A percentile compares a stretch with the other conserved stretches of the same genome.
Evolutionary conservation across 1,140 invertebrate genomes (phyloP).

Genomic region (Drosophila repletoides): DNA sequence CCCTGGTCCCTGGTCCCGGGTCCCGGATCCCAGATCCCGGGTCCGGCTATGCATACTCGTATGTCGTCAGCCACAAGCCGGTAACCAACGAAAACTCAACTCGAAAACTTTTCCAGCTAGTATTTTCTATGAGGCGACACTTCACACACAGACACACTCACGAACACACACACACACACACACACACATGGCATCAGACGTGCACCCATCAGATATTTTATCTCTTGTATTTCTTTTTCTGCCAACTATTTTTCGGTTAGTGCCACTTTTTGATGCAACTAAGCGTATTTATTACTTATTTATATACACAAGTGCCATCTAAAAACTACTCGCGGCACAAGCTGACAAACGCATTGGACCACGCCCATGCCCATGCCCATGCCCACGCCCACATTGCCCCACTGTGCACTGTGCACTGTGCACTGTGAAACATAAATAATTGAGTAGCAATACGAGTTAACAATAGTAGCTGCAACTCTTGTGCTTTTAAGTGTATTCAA

Average conservation of each 20-base stretch:
- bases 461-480: constrained; percentile 41
- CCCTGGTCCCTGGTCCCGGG: not conserved
- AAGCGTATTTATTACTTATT: constrained; percentile 80
- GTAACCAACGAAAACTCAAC: constrained; percentile 79
- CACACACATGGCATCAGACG: constrained; percentile 3
- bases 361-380: no score
- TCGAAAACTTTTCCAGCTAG: constrained; percentile 64
- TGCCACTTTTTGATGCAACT: constrained; percentile 76
- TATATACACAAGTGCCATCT: constrained; percentile 65
- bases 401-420: constrained; percentile 4
- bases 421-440: constrained; percentile 60
- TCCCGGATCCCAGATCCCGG: not conserved
- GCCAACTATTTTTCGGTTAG: constrained; percentile 73
- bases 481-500: constrained; percentile 41
- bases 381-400: constrained; percentile 25
- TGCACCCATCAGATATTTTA: constrained; percentile 54
- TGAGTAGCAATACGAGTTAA: constrained; percentile 50
- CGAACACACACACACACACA: not conserved
- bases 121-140: constrained; percentile 38
- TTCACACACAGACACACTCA: constrained; percentile 27
- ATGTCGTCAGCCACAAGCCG: constrained; percentile 72
- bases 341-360: constrained; percentile 16
- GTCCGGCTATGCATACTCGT: constrained; percentile 38
- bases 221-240: constrained; percentile 35
- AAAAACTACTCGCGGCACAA: constrained; percentile 34